phyloP scores from a whole-genome alignment of 92 coral and sea anemone genomes.

The Virgularia gustaviana region DNA sequence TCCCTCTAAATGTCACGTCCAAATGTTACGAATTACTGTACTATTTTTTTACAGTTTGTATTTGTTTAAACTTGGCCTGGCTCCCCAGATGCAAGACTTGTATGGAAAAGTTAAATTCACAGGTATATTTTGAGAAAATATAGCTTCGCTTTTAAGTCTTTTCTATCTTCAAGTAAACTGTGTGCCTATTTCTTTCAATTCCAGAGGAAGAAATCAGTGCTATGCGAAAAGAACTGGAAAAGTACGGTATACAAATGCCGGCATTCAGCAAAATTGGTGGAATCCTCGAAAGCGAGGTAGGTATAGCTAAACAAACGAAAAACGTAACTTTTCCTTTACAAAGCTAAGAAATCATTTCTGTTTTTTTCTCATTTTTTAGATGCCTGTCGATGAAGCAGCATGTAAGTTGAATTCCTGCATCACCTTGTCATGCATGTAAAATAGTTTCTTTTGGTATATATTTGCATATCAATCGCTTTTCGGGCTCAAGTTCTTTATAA shows the following conservation, averaged over 20 bases:
- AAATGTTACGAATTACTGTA: too few species aligned
- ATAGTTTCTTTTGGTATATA: background rate
- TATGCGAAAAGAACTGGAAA: conserved; percentile 93
- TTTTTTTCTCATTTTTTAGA: conserved; percentile 53
- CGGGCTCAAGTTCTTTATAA: too few species aligned
- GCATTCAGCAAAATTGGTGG: conserved; percentile 99
- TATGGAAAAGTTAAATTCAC: conserved; percentile 98
- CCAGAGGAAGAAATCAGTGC: conserved; percentile 98
- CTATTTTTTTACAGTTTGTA: conserved; percentile 66
- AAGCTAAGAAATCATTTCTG: background rate
- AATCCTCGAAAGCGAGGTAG: conserved; percentile 92
- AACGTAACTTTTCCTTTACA: background rate
- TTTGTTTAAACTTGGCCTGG: conserved; percentile 96
- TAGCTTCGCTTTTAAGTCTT: background rate
- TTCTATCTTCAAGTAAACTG: too few species aligned
- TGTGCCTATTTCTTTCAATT: background rate
- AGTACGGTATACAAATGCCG: conserved; percentile 95
- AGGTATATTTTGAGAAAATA: conserved; percentile 68
- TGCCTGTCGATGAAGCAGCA: conserved; percentile 99
- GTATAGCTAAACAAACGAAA: background rate
- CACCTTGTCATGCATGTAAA: background rate
- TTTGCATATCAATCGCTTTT: too few species aligned
- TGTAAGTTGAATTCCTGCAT: conserved; percentile 54
- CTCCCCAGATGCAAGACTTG: conserved; percentile 95
- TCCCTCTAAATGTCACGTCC: too few species aligned